Evolutionary conservation across 1,140 invertebrate genomes (phyloP), one percentile per base, ranked within the genome.

Genomic region (Thaumetopoea pityocampa): DNA sequence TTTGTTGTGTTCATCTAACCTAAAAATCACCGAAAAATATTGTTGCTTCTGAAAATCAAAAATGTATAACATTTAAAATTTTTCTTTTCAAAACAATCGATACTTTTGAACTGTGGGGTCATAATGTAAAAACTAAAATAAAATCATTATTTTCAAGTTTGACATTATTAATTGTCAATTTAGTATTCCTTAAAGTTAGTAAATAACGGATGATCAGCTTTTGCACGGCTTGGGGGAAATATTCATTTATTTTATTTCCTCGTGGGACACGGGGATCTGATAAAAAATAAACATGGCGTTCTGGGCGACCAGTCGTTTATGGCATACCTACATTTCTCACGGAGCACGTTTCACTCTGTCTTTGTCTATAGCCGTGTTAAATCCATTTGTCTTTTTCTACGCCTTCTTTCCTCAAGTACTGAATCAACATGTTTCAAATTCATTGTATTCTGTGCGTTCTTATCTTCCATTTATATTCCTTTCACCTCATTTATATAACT

Each of bases 381-480:
- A 36, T 29, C 32, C 36, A 60, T 60, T 56, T 50, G 30, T 60
- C 52, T 56, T 44, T 46, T 49, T 45, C 41, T 33, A 45, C 50
- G 42, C 44, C 38, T 40, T 30, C 18, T 19, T 28, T 35, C 41
- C 33, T 42, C 9, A 38, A 56, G 42, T 48, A 42, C 43, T 47
- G 38, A 50, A 50, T 49, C 49, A 52, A 52, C 46, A 38, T 53
- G 48, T 32, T n/a, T 53, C 46, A 40, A 54, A 56, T 55, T 49
- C 27, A 49, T 44, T 51, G 41, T 56, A 49, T 57, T 18, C 37
- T 50, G 27, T 29, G 30, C 23, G 17, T 47, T 47, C 40, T 54
- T 54, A 58, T 54, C 41, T 38, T 14, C 32, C 27, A 59, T 59
- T 48, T 47, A 41, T 54, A 59, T 54, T 51, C 47, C 18, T 51